Evolutionary conservation across 92 coral and sea anemone genomes (phyloP).

Genomic region (Epizoanthus stellaris): DNA sequence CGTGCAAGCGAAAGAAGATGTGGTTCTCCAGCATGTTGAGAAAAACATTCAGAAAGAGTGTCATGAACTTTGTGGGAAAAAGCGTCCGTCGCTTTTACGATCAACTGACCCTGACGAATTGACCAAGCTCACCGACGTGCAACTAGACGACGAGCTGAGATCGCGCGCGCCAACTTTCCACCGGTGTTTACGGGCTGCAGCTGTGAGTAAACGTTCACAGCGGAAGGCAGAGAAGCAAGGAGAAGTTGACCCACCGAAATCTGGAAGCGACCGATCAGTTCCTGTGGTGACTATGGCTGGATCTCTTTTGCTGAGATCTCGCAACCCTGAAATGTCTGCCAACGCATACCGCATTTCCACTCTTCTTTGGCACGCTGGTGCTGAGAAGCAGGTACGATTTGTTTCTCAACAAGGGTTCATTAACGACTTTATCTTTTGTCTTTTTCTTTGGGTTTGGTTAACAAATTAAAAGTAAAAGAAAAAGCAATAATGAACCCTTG

Average conservation of each 20-base stretch:
- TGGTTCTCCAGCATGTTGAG: constrained; percentile 11
- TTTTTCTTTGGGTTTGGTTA: no score
- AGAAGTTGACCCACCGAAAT: neutral
- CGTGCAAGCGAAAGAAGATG: constrained; percentile 5
- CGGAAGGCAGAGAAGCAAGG: constrained; percentile 13
- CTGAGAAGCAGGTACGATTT: constrained; percentile 40
- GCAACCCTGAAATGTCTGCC: constrained; percentile 35
- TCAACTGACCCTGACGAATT: constrained; percentile 28
- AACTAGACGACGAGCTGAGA: constrained; percentile 36
- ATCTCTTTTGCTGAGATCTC: constrained; percentile 24
- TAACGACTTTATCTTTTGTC: no score
- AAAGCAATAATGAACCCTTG: neutral
- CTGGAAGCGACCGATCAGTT: constrained; percentile 2
- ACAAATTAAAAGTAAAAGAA: no score
- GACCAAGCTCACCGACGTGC: constrained; percentile 25
- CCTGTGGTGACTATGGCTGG: constrained; percentile 36
- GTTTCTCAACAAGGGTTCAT: neutral
- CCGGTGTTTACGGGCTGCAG: constrained; percentile 46
- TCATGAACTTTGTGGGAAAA: constrained; percentile 33
- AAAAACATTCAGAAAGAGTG: constrained; percentile 40
- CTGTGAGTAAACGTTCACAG: constrained; percentile 19
- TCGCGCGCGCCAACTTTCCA: constrained; percentile 41
- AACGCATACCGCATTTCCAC: constrained; percentile 45
- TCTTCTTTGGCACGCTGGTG: constrained; percentile 44
- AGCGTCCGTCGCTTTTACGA: constrained; percentile 28